Conservation (phyloP, 2,797 vertebrate species). For the Pogonophryne albipinna region DNA sequence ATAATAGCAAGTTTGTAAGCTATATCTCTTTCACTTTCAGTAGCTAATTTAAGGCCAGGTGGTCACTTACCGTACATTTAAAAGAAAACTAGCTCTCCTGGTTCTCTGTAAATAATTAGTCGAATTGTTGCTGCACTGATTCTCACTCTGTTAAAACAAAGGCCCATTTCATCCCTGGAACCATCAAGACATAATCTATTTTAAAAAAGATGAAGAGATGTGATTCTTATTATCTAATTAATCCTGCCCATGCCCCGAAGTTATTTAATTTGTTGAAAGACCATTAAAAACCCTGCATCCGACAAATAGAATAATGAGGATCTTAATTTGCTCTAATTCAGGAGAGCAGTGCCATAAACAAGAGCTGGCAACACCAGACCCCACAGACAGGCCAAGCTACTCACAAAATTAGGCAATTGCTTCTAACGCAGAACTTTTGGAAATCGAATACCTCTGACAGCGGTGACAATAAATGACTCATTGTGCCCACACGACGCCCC, state of each 20-base stretch:
- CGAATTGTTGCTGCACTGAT: constrained; percentile 70
- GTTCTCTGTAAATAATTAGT: constrained; percentile 74
- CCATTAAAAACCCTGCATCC: constrained; percentile 85
- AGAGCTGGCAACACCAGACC: constrained; percentile 73
- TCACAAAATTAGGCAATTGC: constrained; percentile 80
- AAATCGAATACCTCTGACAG: constrained; percentile 80
- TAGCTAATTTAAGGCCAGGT: constrained; percentile 57
- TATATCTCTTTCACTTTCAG: constrained; percentile 20
- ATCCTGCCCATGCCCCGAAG: constrained; percentile 82
- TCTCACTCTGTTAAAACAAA: constrained; percentile 81
- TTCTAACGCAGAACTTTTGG: constrained; percentile 75
- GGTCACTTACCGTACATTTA: constrained; percentile 41
- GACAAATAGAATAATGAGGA: constrained; percentile 86
- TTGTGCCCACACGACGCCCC: constrained; percentile 76
- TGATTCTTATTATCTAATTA: constrained; percentile 88
- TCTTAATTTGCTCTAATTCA: constrained; percentile 86
- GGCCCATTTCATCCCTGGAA: constrained; percentile 78
- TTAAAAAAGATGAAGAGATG: constrained; percentile 80
- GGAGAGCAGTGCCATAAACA: constrained; percentile 81
- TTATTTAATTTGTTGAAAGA: constrained; percentile 88
- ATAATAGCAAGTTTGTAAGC: constrained; percentile 27
- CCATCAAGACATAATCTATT: constrained; percentile 79
- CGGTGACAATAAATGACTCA: constrained; percentile 81
- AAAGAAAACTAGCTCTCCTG: constrained; percentile 40
- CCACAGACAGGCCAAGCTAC: constrained; percentile 71